phyloP scores from a whole-genome alignment of 2,113 vertebrate species.

The Alouatta palliata region DNA sequence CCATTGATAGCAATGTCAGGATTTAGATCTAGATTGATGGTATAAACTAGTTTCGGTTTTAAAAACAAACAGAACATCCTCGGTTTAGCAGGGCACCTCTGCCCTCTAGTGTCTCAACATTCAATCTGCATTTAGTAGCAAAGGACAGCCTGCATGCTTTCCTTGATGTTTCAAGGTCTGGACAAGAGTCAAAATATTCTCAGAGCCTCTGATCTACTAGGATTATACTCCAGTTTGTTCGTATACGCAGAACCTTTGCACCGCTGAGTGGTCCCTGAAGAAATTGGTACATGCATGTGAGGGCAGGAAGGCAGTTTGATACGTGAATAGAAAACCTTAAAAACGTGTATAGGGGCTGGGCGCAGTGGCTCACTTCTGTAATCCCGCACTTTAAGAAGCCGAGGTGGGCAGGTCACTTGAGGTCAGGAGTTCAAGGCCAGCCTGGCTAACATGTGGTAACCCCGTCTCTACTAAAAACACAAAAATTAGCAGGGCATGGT shows the following conservation, averaged over 20 bases:
- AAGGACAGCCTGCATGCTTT: neutral
- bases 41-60: neutral
- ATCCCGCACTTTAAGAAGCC: too few relatives aligned
- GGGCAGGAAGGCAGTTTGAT: neutral
- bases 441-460: too few relatives aligned
- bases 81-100: conserved; percentile 37
- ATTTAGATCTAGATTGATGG: neutral
- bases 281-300: neutral
- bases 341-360: neutral
- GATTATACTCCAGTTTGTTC: neutral
- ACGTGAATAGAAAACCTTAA: neutral
- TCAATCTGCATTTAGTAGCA: neutral
- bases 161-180: neutral
- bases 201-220: neutral
- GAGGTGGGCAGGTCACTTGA: too few relatives aligned
- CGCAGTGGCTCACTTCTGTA: too few relatives aligned
- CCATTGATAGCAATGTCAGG: neutral
- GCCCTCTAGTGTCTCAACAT: conserved; percentile 63
- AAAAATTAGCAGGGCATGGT: too few relatives aligned
- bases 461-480: too few relatives aligned
- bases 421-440: too few relatives aligned
- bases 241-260: neutral
- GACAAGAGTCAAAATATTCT: neutral
- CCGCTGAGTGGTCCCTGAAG: neutral
- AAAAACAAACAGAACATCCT: neutral